Conservation (phyloP, 2,113 vertebrate species). For the Odocoileus hemionus region DNA sequence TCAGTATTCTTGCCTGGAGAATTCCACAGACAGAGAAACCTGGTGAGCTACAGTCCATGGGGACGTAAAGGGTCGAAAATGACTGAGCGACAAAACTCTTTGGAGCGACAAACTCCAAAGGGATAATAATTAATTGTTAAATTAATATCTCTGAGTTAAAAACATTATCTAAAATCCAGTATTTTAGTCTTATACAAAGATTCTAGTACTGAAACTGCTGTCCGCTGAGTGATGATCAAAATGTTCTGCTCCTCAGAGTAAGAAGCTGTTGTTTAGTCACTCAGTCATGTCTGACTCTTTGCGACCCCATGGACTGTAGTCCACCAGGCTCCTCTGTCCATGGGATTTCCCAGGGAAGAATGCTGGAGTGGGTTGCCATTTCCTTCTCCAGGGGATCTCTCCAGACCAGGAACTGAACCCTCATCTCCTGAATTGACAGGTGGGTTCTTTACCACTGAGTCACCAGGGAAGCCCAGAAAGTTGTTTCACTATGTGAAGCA, state of each 20-base stretch:
- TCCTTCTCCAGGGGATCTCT: neutral
- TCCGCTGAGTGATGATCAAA: neutral
- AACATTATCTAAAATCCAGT: neutral
- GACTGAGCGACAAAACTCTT: fast-evolving
- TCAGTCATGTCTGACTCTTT: neutral
- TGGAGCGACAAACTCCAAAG: neutral
- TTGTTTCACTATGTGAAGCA: neutral
- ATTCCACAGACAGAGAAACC: neutral
- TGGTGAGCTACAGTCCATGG: neutral
- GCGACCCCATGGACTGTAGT: neutral
- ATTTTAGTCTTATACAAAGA: neutral
- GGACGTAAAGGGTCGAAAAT: fast-evolving
- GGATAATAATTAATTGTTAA: neutral
- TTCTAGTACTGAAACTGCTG: neutral
- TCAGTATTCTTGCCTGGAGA: neutral
- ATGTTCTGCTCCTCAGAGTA: neutral
- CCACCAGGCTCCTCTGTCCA: neutral
- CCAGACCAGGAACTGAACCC: neutral
- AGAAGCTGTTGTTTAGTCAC: neutral
- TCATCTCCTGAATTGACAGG: neutral
- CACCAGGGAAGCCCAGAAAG: neutral
- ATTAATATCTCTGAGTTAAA: neutral
- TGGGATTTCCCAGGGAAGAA: neutral
- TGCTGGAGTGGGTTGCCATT: neutral
- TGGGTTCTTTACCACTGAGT: neutral